These are phyloP conservation scores for Forbesichthys papilliferus DNA, from an alignment of 2,113 vertebrate species.

Conservation along the genomic window DNA sequence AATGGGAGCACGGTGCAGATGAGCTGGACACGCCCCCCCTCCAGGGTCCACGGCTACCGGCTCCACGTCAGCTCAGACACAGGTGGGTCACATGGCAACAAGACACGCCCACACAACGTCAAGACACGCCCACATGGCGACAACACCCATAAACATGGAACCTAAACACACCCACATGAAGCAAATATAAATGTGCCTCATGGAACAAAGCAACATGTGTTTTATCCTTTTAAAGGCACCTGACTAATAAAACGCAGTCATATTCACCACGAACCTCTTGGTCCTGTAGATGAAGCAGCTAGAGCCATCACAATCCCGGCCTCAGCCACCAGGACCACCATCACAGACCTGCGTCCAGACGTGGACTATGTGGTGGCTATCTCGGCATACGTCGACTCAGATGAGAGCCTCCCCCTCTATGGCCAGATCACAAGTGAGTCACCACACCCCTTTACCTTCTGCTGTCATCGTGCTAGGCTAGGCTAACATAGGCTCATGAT, in stretches of 20 bases:
- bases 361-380: conserved; percentile 87
- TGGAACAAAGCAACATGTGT: no score
- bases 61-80: conserved; percentile 85
- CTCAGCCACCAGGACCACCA: conserved; percentile 82
- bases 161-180: neutral
- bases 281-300: conserved; percentile 80
- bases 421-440: conserved; percentile 93
- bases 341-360: conserved; percentile 85
- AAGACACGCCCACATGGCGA: neutral
- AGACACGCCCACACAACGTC: neutral
- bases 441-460: neutral
- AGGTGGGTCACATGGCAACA: conserved; percentile 76
- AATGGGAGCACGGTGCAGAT: conserved; percentile 93
- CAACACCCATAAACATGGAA: conserved; percentile 9
- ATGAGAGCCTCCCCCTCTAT: conserved; percentile 89
- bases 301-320: conserved; percentile 87
- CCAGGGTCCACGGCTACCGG: conserved; percentile 87
- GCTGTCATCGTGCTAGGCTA: no score
- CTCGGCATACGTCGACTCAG: conserved; percentile 78
- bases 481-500: no score
- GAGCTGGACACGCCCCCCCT: conserved; percentile 84
- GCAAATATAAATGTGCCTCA: neutral
- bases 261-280: neutral
- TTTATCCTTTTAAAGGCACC: no score
- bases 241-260: no score